Evolutionary conservation across 2,888 invertebrate genomes (phyloP).

Genomic region (Trichopoda pennipes): DNA sequence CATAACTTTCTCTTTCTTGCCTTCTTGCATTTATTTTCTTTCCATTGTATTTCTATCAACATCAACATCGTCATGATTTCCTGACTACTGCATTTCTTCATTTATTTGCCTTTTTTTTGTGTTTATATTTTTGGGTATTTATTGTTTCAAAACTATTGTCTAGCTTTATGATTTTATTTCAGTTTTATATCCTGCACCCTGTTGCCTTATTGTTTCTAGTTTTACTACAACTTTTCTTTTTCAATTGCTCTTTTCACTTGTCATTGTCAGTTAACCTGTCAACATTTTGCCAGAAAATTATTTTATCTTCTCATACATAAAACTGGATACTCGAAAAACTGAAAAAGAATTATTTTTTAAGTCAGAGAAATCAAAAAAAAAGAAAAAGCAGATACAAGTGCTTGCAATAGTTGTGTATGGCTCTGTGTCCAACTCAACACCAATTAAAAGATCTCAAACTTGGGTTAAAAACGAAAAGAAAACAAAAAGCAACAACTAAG

Average conservation of each 20-base stretch:
- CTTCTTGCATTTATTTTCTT: conserved; percentile 30
- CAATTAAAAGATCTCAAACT: conserved; percentile 36
- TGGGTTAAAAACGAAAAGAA: not conserved
- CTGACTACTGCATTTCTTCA: conserved; percentile 56
- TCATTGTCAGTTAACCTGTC: conserved; percentile 69
- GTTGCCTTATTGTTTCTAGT: conserved; percentile 22
- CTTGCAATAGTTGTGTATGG: not conserved
- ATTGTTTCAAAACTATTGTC: conserved; percentile 58
- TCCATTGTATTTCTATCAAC: not conserved
- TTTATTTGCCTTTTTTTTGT: conserved; percentile 30
- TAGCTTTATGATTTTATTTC: conserved; percentile 52
- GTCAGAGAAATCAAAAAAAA: conserved; percentile 34
- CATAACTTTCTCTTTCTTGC: conserved; percentile 9
- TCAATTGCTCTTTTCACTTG: conserved; percentile 36
- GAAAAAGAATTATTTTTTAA: conserved; percentile 14
- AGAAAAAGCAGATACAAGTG: not conserved
- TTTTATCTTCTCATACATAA: conserved; percentile 32
- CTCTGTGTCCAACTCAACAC: conserved; percentile 19
- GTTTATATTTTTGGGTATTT: conserved; percentile 53
- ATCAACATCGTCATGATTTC: conserved; percentile 51
- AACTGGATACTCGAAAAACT: not conserved
- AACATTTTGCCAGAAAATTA: conserved; percentile 63
- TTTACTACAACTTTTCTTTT: conserved; percentile 5
- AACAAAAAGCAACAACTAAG: too few relatives aligned
- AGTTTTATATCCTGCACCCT: conserved; percentile 3